Evolutionary conservation across 64 coral and sea anemone species (phyloP), one percentile per base, ranked within the genome.

Genomic region (Porites lutea): DNA sequence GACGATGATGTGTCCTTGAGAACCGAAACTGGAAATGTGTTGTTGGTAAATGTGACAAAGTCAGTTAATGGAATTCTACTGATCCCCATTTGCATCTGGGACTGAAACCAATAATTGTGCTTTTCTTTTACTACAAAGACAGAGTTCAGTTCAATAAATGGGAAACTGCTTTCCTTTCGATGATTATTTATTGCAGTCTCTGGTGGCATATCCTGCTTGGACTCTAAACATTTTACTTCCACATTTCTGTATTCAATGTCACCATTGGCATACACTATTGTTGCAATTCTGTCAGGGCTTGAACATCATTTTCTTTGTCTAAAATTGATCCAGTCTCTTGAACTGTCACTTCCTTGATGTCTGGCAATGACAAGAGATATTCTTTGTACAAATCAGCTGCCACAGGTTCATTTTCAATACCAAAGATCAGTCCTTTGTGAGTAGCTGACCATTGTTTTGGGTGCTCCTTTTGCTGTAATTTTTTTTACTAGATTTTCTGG

Each of bases 221-320:
- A 80, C 21, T 61, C 20, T 23, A 80, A 18, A 23, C 78, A 80
- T 61, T 61, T 60, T 80, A 63, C 44, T 22, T 80, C 78, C 4
- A 61, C 54, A 80, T 61, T 80, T 80, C 54, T 80, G 13, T 60
- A 22, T 23, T 80, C 55, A 44, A 60, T 58, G 37, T 51, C 6
- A 14, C 72, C 45, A 75, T 75, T 75, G 3, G 3, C 2, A 18
- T 75, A 75, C 8, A 50, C 47, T 4, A 75, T 75, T 12, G 72
- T 61, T 80, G 78, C 78, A 80, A 80, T 46, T 80, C 54, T 80
- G 27, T 80, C 57, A 80, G 53, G 78, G 54, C 55, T 80, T 44
- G 78, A 80, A 80, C 55, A 37, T 37, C 27, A 37, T 37, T 37
- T 37, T 37, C 27, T 37, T 37, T 37, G 27, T 37, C 27, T 37